These are phyloP conservation scores for Spea bombifrons DNA, from an alignment of 2,113 vertebrate species.

Conservation along the genomic window DNA sequence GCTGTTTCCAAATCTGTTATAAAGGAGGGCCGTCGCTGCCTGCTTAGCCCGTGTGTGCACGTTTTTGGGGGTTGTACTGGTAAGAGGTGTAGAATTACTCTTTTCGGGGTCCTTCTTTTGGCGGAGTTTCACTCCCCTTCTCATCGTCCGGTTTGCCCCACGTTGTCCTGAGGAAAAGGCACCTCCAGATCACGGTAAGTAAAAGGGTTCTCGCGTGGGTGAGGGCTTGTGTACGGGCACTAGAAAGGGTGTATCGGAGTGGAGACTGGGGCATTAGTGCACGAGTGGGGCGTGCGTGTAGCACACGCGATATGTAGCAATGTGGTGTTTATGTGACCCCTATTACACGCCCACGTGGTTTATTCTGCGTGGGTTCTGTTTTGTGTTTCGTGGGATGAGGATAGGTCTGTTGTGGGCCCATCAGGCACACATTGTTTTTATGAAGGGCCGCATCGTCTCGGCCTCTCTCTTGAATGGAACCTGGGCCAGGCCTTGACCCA, in stretches of 20 bases:
- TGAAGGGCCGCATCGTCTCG: too few relatives aligned
- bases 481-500: neutral
- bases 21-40: too few relatives aligned
- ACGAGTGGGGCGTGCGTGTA: too few relatives aligned
- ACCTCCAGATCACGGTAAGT: conserved; percentile 63
- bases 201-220: conserved; percentile 13
- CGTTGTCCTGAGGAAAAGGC: conserved; percentile 55
- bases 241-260: conserved; percentile 8
- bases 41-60: neutral
- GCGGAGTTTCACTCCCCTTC: too few relatives aligned
- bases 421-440: neutral
- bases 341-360: too few relatives aligned
- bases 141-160: too few relatives aligned
- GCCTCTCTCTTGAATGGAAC: conserved; percentile 15
- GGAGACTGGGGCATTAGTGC: neutral
- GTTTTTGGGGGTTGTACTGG: neutral
- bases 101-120: too few relatives aligned
- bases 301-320: too few relatives aligned
- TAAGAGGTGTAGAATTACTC: too few relatives aligned
- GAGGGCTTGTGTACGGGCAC: conserved; percentile 43
- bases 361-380: neutral
- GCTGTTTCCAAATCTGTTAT: too few relatives aligned
- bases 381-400: neutral
- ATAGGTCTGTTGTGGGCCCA: neutral
- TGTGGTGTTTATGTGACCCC: too few relatives aligned